phyloP scores from a whole-genome alignment of 2,113 vertebrate species.

The Pongo pygmaeus region DNA sequence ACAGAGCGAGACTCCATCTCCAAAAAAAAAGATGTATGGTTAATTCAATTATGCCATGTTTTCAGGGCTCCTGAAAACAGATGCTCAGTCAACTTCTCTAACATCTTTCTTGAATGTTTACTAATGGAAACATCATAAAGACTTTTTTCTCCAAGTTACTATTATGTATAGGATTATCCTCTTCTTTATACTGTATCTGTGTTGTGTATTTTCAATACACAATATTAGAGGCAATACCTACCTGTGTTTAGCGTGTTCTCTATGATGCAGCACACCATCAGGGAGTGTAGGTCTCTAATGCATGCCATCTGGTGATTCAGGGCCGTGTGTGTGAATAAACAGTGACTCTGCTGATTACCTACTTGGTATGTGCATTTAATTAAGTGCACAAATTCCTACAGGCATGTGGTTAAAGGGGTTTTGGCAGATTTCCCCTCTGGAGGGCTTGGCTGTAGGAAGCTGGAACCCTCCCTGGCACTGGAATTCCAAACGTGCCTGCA shows the following conservation, averaged over 20 bases:
- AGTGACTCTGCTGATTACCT: conserved; percentile 45
- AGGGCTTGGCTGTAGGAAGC: conserved; percentile 22
- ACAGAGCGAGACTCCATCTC: too few relatives aligned
- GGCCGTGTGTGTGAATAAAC: conserved; percentile 26
- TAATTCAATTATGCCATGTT: not conserved
- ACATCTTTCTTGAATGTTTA: not conserved
- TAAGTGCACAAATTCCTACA: conserved; percentile 68
- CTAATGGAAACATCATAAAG: not conserved
- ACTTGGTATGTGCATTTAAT: conserved; percentile 67
- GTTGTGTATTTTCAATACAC: not conserved
- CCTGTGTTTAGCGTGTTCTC: not conserved
- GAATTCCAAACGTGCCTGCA: conserved; percentile 41
- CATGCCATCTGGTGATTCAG: conserved; percentile 63
- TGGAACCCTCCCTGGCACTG: conserved; percentile 3
- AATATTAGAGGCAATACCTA: not conserved
- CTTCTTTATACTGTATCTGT: not conserved
- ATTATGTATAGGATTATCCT: not conserved
- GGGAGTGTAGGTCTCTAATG: conserved; percentile 19
- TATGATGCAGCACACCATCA: not conserved
- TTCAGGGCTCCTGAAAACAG: not conserved
- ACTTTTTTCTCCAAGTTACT: not conserved
- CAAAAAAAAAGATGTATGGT: not conserved
- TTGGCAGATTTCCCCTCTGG: conserved; percentile 56
- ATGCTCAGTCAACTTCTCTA: not conserved
- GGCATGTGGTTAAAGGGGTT: conserved; percentile 68